Base-by-base conservation (phyloP, 2,888 invertebrate genomes). In the Saturnia pavonia region DNA sequence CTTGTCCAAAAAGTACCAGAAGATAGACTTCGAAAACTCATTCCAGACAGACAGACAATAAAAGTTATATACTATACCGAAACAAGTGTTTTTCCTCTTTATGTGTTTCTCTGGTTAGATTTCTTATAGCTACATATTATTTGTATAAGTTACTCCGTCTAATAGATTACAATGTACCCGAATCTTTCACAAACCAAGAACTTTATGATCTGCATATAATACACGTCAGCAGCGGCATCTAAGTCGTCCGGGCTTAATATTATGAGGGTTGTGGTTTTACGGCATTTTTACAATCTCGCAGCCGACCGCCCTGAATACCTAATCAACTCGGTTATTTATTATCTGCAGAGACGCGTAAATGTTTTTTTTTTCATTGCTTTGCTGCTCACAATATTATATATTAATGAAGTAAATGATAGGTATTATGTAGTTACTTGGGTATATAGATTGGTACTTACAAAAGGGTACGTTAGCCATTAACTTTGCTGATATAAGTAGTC, bases 201-300 rank as follows among this genome's bases (percentile, higher is more conserved):
- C 19, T 65, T n/a, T 40, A 65, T 34, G 40, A 65, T 65, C 40
- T 65, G 65, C 65, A 40, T 65, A 65, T 65, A n/a, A 40, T 40
- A 40, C 65, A 40, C 40, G 65, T n/a, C 65, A n/a, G 40, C 19
- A 22, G 40, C 40, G 65, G n/a, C 65, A 65, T 65, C 40, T 7
- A 14, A 60, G 27, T 27, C 27, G 68, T 51, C 54, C 48, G 1
- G 42, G 48, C 70, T 71, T 75, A 74, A 74, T 76, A 12, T 69
- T 76, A 12, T 69, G 72, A 67, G 66, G 72, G 69, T 70, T 22
- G 60, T 71, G 69, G 70, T 73, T 75, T 75, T 75, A 75, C 71
- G 73, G 71, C 70, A 73, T 69, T 75, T 75, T 76, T 75, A 75
- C 75, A 71, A 73, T 70, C 72, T 63, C 70, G 25, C 73, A 72